A percentile compares a stretch with the other conserved stretches of the same genome.
These are phyloP conservation scores for Bombyx huttoni DNA, from an alignment of 2,888 invertebrate genomes.

Conservation along the genomic window DNA sequence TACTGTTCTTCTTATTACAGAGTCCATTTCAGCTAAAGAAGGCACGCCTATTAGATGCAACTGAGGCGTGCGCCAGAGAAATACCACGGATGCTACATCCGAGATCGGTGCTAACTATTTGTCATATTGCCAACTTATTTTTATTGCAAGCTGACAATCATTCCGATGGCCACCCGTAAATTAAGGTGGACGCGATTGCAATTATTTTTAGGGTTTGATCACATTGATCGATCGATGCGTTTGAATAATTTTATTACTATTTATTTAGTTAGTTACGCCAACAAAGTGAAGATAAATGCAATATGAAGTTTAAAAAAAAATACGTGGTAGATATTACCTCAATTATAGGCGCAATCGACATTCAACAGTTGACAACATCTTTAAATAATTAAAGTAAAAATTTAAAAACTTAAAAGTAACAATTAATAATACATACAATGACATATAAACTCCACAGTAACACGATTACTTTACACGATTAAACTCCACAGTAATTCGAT, in stretches of 20 bases:
- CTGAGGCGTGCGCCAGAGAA: constrained; percentile 2
- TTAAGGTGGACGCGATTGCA: background rate
- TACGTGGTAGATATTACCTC: too few species aligned
- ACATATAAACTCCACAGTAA: too few species aligned
- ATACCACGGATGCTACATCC: background rate
- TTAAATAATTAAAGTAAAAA: too few species aligned
- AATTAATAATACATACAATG: too few species aligned
- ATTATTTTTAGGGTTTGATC: background rate
- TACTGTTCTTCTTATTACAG: background rate
- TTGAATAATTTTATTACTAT: background rate
- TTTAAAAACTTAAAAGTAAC: too few species aligned
- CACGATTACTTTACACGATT: too few species aligned
- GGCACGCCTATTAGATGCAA: background rate
- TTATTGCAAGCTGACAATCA: background rate
- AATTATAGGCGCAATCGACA: too few species aligned
- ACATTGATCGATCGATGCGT: background rate
- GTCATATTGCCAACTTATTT: constrained; percentile 27
- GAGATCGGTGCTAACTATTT: constrained; percentile 15
- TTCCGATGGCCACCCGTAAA: constrained; percentile 1
- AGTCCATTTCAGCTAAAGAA: background rate
- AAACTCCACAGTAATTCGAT: too few species aligned
- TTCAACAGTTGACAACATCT: too few species aligned
- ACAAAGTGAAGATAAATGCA: too few species aligned
- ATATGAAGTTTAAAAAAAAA: too few species aligned
- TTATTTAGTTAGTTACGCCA: too few species aligned